Base-by-base conservation (phyloP, 2,113 vertebrate species). In the Engystomops pustulosus region DNA sequence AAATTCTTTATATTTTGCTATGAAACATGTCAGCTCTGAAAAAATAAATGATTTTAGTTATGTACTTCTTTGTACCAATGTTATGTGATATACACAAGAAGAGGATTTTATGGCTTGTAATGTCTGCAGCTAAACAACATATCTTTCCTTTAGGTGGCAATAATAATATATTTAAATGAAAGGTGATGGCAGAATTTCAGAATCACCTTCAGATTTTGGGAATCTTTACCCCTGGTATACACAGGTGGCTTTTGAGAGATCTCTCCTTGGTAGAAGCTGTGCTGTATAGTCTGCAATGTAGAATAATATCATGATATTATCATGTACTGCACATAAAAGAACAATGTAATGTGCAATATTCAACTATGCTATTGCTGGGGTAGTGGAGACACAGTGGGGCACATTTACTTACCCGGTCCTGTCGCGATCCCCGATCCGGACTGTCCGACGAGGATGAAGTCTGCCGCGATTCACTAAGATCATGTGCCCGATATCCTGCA, bases 1-100 rank as follows among this genome's bases (percentile, higher is more conserved):
- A 85, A 70, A 78, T 85, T 70, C 83, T 70, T 85, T 85, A 85
- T 85, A 85, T 70, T 85, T 70, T 58, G 83, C 75, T 69, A 85
- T 85, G 83, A 85, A 85, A 79, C 83, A 85, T 85, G 75, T 85
- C 83, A 85, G 74, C 75, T 58, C 75, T 85, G 83, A 79, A 79
- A 84, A 85, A 78, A 85, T 84, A 84, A 77, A 84, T 77, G 44
- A 84, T 84, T 84, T 83, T 76, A 41, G 53, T 81, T 84, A 77
- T 76, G 51, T 83, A 62, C 70, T 65, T 67, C 70, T 68, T 77
- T 84, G 67, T 68, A 79, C 75, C 65, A 85, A 55, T 70, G 75
- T 45, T 79, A 85, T 51, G 49, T 79, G 75, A 79, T 79, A 85
- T 70, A 85, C 74, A 70, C 62, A 70, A 85, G 60, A 79, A 79